A percentile compares a stretch with the other conserved stretches of the same genome.
Conservation (phyloP, 2,113 vertebrate genomes). For the Eidolon helvum region DNA sequence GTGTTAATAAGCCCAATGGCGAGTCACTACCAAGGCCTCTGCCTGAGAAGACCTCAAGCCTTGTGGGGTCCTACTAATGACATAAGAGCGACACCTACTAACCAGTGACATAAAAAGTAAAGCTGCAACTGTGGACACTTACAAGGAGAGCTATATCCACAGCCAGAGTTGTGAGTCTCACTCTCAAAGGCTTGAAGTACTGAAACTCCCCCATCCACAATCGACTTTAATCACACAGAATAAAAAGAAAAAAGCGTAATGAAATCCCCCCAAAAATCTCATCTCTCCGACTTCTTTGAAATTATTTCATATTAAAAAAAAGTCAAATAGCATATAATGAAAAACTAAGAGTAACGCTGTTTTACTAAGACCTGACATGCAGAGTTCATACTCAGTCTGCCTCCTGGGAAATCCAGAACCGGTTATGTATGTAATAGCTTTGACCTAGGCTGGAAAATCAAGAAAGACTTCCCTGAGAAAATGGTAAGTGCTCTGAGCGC, state of each 20-base stretch:
- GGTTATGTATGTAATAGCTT: fast-evolving
- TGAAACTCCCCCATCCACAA: background rate
- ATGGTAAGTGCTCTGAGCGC: background rate
- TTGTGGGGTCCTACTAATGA: background rate
- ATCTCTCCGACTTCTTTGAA: background rate
- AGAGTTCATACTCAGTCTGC: background rate
- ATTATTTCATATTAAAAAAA: background rate
- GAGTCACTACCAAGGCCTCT: background rate
- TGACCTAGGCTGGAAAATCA: background rate
- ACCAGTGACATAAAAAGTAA: background rate
- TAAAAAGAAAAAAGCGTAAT: background rate
- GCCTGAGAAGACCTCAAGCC: background rate
- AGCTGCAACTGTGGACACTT: background rate
- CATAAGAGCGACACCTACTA: background rate
- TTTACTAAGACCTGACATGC: background rate
- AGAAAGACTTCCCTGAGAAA: background rate
- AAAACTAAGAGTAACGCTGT: background rate
- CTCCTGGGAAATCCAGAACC: background rate
- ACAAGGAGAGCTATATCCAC: background rate
- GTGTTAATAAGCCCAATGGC: background rate
- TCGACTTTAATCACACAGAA: background rate
- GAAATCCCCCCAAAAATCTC: background rate
- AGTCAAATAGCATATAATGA: background rate
- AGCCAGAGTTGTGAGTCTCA: background rate
- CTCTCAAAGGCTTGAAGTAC: background rate